Percentiles rank a stretch among this genome's conserved stretches.
Conservation (phyloP, 2,797 vertebrate species). For the Chaenodraco wilsoni region DNA sequence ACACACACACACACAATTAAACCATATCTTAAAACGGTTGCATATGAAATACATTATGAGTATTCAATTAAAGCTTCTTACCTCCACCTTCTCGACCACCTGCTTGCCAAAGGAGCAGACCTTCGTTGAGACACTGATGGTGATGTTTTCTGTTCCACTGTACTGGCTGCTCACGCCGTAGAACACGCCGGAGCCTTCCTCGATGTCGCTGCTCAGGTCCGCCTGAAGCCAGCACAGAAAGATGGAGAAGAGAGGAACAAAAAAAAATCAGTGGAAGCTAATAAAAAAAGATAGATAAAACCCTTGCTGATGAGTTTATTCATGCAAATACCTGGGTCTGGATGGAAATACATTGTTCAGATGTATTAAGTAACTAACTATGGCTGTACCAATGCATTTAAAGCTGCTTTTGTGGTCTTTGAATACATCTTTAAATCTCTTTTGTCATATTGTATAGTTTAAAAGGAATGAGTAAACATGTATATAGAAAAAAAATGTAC, state of each 20-base stretch:
- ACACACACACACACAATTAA: not conserved
- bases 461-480: too few relatives aligned
- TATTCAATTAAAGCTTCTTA: slow-evolving; percentile 71
- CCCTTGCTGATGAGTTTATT: not conserved
- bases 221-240: slow-evolving; percentile 79
- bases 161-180: slow-evolving; percentile 96
- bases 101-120: slow-evolving; percentile 97
- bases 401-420: too few relatives aligned
- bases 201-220: slow-evolving; percentile 91
- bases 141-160: slow-evolving; percentile 94
- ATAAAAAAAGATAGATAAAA: not conserved
- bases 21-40: not conserved
- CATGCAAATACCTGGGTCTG: not conserved
- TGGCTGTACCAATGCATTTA: too few relatives aligned
- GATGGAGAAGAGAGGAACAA: not conserved
- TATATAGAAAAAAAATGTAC: too few relatives aligned
- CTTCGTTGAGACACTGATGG: slow-evolving; percentile 94
- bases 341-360: not conserved
- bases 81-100: slow-evolving; percentile 97
- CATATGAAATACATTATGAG: not conserved
- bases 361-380: not conserved
- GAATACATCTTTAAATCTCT: too few relatives aligned
- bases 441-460: too few relatives aligned
- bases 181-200: slow-evolving; percentile 91
- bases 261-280: not conserved